Evolutionary conservation across 2,888 invertebrate species (phyloP), one percentile per base, ranked within the genome.

Genomic region (Ichneumon xanthorius): DNA sequence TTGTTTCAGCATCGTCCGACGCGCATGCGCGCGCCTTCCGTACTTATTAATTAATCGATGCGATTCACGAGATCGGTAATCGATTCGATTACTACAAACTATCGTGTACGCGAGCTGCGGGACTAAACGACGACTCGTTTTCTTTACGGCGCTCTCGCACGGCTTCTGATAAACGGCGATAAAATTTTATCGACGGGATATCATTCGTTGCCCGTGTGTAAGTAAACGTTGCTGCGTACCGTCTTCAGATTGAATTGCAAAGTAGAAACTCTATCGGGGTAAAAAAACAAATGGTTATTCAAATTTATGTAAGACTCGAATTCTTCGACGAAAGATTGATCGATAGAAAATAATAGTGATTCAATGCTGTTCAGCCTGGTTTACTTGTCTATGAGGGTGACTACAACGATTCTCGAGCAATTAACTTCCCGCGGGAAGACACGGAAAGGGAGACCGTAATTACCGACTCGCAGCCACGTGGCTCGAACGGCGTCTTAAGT

Each of bases 1-100:
- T 70, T 67, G 68, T 83, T 67, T 50, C 70, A 76, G 33, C 22
- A 1, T 71, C 37, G 14, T 45, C 58, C 40, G 9, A 11, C 9
- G 7, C 58, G 33, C 58, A 40, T 67, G 68, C 70, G 50, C 55
- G 55, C 14, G 63, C 67, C 70, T 83, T 78, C 50, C 58, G 22
- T 67, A 45, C 70, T 86, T 83, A 86, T 86, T 87, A 85, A 85
- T 87, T 86, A 84, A 86, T 78, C 80, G 68, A 73, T 45, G 72
- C 83, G 50, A 84, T 80, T 61, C 73, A 73, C 83, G 83, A 86
- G 82, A 80, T 82, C 85, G 67, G 72, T 85, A 84, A 86, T 87
- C 81, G 67, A 67, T 85, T 84, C 80, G 84, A 86, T 87, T 87
- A 78, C 80, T 77, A 40, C 61, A 40, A 80, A 70, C 77, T 71